A percentile compares a stretch with the other conserved stretches of the same genome.
Evolutionary conservation across 30 jellyfish, hydroid and myxozoan genomes (phyloP).

Genomic region (Cassiopea xamachana): DNA sequence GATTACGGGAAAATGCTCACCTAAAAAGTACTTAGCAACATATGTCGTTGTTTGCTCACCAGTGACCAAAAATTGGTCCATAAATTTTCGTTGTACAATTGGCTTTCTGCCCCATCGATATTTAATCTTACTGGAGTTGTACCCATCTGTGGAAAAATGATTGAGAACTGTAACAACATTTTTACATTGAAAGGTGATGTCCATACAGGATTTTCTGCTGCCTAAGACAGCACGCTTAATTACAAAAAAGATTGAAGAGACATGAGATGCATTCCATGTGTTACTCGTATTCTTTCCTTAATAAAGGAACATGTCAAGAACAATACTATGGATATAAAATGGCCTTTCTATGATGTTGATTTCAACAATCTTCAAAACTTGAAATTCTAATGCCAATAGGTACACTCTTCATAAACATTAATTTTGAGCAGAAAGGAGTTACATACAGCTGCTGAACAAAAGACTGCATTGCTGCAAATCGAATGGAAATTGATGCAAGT

Average conservation of each 20-base stretch:
- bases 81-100: not conserved
- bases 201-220: not conserved
- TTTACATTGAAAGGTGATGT: not conserved
- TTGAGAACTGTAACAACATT: not conserved
- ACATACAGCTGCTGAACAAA: slow-evolving; percentile 38
- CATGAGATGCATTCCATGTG: no score
- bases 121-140: slow-evolving; percentile 21
- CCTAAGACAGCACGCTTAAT: not conserved
- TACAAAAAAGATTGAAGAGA: no score
- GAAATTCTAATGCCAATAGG: no score
- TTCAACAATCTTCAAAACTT: no score
- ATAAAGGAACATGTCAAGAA: no score
- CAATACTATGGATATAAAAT: no score
- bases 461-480: slow-evolving; percentile 62
- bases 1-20: not conserved
- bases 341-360: no score
- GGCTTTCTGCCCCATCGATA: slow-evolving; percentile 31
- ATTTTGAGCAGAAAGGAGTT: no score
- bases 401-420: no score
- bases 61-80: slow-evolving; percentile 30
- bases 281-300: no score
- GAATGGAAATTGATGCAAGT: slow-evolving; percentile 57
- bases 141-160: slow-evolving; percentile 4
- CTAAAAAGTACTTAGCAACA: slow-evolving; percentile 12
- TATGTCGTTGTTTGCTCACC: not conserved